Base-by-base conservation (phyloP, 2,888 invertebrate genomes). In the Cordylochernes scorpioides region DNA sequence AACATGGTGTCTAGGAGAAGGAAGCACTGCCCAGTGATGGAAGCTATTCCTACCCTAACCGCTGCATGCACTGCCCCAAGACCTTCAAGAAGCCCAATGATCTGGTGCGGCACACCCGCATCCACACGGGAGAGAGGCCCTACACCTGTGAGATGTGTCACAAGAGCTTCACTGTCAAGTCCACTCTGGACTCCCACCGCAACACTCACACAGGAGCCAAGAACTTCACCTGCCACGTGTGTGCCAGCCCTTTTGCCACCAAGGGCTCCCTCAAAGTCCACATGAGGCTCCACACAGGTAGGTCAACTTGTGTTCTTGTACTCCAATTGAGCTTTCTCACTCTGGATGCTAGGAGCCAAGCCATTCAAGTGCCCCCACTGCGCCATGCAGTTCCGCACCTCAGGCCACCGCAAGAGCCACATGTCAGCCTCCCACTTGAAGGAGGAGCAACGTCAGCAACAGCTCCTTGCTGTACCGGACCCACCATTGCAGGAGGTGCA, bases 321-420 rank as follows among this genome's bases (percentile, higher is more conserved):
- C n/a, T n/a, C n/a, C 12, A 8, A n/a, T n/a, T 25, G 12, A 10
- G 15, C 17, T 2, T n/a, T 13, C 15, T 4, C 12, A n/a, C 2
- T 25, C 17, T 29, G 29, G 26, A 15, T 42, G 45, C 1, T 35
- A 59, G 74, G 74, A 3, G 61, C 66, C 17, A 78, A 75, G 49
- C 80, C 84, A 0, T 82, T 72, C 53, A 62, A 61, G 30, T 86
- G 86, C 52, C 73, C 73, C 0, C 68, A 78, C 49, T 86, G 84
- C 47, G 56, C 59, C 8, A 49, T 58, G 36, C 53, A 56, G 35
- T 71, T 71, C 47, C 52, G 68, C 21, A 70, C 68, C 1, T 62
- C 66, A 0, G 67, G 67, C 1, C 67, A 68, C 42, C 54, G 64
- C 18, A 67, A 66, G 46, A 60, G 62, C 15, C 70, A 71, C 44